Percentiles rank a stretch among this genome's conserved stretches.
These are phyloP conservation scores for Amphiprion clarkii DNA, from an alignment of 2,797 vertebrate species.

Conservation along the genomic window DNA sequence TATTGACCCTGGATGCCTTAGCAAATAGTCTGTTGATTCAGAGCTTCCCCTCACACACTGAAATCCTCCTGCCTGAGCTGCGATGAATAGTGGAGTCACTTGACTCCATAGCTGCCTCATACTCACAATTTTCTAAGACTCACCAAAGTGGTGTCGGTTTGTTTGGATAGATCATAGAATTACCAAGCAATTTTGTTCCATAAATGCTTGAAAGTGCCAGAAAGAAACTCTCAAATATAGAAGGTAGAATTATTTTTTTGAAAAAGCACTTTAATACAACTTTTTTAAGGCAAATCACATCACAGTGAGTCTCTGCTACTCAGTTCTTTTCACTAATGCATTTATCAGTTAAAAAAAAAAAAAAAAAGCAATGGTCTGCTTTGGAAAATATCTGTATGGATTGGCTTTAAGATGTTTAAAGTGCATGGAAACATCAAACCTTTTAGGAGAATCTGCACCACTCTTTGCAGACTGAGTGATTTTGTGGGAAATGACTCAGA, in stretches of 20 bases:
- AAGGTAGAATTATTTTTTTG: not conserved
- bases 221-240: not conserved
- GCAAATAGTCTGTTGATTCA: slow-evolving; percentile 71
- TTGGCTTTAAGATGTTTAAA: slow-evolving; percentile 39
- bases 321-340: slow-evolving; percentile 39
- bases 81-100: slow-evolving; percentile 17
- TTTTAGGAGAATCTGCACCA: slow-evolving; percentile 20
- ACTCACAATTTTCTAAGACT: not conserved
- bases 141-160: slow-evolving; percentile 2
- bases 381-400: slow-evolving; percentile 42
- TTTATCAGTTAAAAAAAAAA: slow-evolving; percentile 20
- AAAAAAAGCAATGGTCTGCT: slow-evolving; percentile 32
- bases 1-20: slow-evolving; percentile 62
- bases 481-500: not conserved
- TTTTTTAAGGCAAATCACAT: not conserved
- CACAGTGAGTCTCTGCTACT: slow-evolving; percentile 11
- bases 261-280: not conserved
- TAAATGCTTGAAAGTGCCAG: too few species aligned
- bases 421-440: slow-evolving; percentile 45
- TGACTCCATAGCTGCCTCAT: not conserved
- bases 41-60: slow-evolving; percentile 28
- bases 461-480: not conserved
- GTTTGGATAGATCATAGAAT: not conserved
- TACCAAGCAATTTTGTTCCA: not conserved
- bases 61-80: not conserved